Base-by-base conservation (phyloP, 2,797 vertebrate species). In the Peromyscus melanophrys region DNA sequence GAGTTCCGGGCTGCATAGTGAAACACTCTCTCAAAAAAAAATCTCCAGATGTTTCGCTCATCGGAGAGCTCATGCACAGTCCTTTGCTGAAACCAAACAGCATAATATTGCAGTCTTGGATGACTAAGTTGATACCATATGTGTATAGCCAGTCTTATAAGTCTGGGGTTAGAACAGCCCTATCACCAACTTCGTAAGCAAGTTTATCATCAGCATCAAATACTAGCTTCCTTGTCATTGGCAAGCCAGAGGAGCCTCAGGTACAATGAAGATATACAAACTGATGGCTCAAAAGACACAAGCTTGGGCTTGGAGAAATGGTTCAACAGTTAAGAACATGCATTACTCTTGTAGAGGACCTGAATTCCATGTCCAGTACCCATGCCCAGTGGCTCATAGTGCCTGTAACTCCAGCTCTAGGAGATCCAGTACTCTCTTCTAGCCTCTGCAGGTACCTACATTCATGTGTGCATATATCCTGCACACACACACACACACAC, bases 161-260 rank as follows among this genome's bases (percentile, higher is more conserved):
- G 49, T 49, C 67, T 37, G n/a, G n/a, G 67, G 34, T 7, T n/a
- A 49, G 19, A 73, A 40, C 37, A 57, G 49, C 67, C 23, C 1
- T 34, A 59, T 40, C 25, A 23, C 67, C 21, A 84, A 80, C 46
- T 96, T 55, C 73, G 63, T 89, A 94, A 92, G 76, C 57, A 89
- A 76, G 94, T 69, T 71, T 73, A 34, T 73, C 55, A 49, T 46
- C 21, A 87, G 75, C 12, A 34, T 63, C 65, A 73, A 43, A 69
- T 11, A 19, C 27, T 71, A 55, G 63, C 57, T 49, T 52, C 21
- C 19, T 82, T 43, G 65, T 55, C 89, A 55, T 67, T 92, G 46
- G 12, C 14, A 88, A 61, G 40, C 6, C n/a, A 16, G 52, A n/a
- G 19, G 12, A 34, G 31, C 37, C 65, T 71, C 63, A 37, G 77